Conservation (phyloP, 2,113 vertebrate genomes). For the Periophthalmus modestus region DNA sequence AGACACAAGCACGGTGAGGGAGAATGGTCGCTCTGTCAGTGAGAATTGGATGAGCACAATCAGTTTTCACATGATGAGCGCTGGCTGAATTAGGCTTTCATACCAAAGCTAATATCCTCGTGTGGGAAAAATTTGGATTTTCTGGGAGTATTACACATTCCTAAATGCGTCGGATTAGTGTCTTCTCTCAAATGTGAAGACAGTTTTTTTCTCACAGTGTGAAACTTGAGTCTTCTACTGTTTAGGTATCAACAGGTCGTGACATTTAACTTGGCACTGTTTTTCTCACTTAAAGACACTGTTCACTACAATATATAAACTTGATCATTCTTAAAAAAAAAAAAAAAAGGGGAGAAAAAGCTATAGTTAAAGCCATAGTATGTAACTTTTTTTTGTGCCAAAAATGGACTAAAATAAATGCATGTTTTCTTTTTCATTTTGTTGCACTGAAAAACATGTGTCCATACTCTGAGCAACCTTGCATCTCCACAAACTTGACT, state of each 20-base stretch:
- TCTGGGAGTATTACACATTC: neutral
- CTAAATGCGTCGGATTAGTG: neutral
- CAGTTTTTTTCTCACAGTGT: neutral
- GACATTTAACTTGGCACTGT: neutral
- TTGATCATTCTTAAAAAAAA: too few species aligned
- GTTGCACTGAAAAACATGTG: too few species aligned
- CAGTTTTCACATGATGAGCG: slow-evolving; percentile 5
- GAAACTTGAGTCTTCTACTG: neutral
- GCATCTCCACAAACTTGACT: too few species aligned
- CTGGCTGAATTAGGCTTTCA: neutral
- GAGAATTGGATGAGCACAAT: neutral
- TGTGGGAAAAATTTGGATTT: slow-evolving; percentile 1
- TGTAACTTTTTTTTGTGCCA: too few species aligned
- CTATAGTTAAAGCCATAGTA: neutral
- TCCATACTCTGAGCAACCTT: too few species aligned
- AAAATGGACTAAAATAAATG: too few species aligned
- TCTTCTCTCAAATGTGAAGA: neutral
- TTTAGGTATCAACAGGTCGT: neutral
- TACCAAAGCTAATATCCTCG: neutral
- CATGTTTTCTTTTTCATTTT: too few species aligned
- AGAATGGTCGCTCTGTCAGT: neutral
- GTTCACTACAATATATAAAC: neutral
- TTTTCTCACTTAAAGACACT: neutral
- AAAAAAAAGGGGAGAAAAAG: neutral
- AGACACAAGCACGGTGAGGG: neutral